Base-by-base conservation (phyloP, 92 coral and sea anemone genomes). In the Siderastrea siderea region DNA sequence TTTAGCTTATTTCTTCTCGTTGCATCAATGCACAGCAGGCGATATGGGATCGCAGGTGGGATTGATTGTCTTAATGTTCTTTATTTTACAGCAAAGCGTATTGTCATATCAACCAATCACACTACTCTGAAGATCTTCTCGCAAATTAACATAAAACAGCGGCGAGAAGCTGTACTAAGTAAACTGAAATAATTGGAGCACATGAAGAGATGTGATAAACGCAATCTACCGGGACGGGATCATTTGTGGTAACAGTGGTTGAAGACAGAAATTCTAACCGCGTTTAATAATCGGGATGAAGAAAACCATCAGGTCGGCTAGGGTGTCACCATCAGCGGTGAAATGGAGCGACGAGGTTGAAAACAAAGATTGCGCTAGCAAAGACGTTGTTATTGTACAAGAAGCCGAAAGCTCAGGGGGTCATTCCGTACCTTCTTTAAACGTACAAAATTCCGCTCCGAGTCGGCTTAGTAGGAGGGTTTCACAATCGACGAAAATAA, bases 401-500 rank as follows among this genome's bases (percentile, higher is more conserved):
- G 55, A 50, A 6, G 73, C 68, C 17, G 80, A 76, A 67, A 68
- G 14, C 84, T 64, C 89, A 2, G 52, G 26, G 4, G 46, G 51
- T 15, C 77, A 57, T 71, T 68, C 77, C 26, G 6, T 47, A 7
- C 73, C 77, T 69, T 53, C 77, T 43, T 8, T 44, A 5, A 81
- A 68, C 47, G 13, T 48, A 5, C 15, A 44, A 55, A 55, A 71
- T 26, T 26, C 38, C 26, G 17, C 45, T 74, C 43, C 78, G 3
- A 45, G 45, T 16, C 38, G 52, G 43, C 68, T 51, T 12, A 63
- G 49, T 11, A 7, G 87, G 55, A 84, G 80, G 7, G 45, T 58
- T 47, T 78, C 94, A 3, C 91, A 88, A 3, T 85, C 98, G 15
- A 93, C 98, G 13, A 95, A 95, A 79, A 90, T 95, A 60, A 95